These are phyloP conservation scores for Chaetodon auriga DNA, from an alignment of 2,113 vertebrate species.

Conservation along the genomic window DNA sequence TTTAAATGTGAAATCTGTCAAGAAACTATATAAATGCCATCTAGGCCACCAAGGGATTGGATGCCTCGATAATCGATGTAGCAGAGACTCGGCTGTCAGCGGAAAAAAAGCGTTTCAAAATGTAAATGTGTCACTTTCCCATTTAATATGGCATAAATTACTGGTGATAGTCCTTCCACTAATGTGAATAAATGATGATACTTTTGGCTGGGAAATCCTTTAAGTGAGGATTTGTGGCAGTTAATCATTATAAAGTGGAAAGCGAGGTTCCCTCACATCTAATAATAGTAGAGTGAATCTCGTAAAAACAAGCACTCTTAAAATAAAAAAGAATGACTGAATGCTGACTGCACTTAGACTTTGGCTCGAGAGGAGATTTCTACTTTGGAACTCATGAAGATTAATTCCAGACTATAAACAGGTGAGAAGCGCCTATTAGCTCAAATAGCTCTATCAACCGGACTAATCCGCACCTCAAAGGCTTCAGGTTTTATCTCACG, in stretches of 20 bases:
- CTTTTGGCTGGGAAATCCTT: slow-evolving; percentile 53
- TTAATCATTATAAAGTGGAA: slow-evolving; percentile 72
- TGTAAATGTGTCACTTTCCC: slow-evolving; percentile 69
- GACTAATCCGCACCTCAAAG: slow-evolving; percentile 29
- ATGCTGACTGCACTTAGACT: slow-evolving; percentile 44
- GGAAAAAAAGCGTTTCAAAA: slow-evolving; percentile 48
- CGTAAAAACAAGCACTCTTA: slow-evolving; percentile 51
- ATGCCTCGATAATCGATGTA: slow-evolving; percentile 57
- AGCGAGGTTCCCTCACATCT: slow-evolving; percentile 50
- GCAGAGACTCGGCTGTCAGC: slow-evolving; percentile 62
- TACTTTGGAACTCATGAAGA: slow-evolving; percentile 32
- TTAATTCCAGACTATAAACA: slow-evolving; percentile 46
- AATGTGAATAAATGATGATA: slow-evolving; percentile 70
- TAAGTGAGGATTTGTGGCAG: slow-evolving; percentile 59
- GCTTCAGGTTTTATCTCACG: slow-evolving; percentile 39
- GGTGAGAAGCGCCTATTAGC: slow-evolving; percentile 41
- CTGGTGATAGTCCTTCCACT: slow-evolving; percentile 52
- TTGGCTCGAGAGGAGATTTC: slow-evolving; percentile 21
- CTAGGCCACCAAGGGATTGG: slow-evolving; percentile 50
- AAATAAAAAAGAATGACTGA: slow-evolving; percentile 22
- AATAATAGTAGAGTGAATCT: slow-evolving; percentile 63
- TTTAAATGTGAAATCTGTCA: slow-evolving; percentile 58
- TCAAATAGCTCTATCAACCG: slow-evolving; percentile 32
- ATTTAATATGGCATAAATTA: slow-evolving; percentile 55
- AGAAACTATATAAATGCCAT: slow-evolving; percentile 48